Conservation (phyloP, 2,797 vertebrate species). For the Dermochelys coriacea region DNA sequence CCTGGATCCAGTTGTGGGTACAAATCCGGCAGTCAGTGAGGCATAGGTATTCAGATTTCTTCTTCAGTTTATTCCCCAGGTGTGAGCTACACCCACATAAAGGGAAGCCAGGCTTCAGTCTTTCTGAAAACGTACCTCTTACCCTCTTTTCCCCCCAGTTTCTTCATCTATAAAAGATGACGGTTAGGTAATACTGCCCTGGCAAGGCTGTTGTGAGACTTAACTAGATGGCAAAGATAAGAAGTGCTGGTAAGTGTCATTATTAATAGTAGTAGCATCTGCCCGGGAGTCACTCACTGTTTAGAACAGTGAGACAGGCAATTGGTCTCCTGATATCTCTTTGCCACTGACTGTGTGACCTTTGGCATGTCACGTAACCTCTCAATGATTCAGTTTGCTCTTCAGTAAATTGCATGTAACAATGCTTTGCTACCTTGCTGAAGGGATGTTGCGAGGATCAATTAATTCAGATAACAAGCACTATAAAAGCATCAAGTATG, state of each 20-base stretch:
- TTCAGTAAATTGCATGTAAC: neutral
- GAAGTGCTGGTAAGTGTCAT: neutral
- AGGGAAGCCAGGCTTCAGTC: neutral
- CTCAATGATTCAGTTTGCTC: neutral
- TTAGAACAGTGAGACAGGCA: neutral
- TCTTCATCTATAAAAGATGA: neutral
- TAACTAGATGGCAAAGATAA: neutral
- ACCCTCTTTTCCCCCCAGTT: neutral
- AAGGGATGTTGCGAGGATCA: neutral
- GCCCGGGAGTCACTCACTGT: neutral
- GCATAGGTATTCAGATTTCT: neutral
- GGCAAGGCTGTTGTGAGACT: neutral
- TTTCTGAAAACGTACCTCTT: neutral
- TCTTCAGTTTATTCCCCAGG: too few relatives aligned
- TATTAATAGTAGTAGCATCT: neutral
- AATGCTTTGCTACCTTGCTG: neutral
- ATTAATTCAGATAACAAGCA: neutral
- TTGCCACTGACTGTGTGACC: neutral
- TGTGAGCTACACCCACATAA: neutral
- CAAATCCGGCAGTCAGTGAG: neutral
- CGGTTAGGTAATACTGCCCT: neutral
- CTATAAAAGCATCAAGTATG: neutral
- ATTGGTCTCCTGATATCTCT: neutral
- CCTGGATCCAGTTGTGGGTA: neutral
- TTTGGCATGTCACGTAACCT: slow-evolving; percentile 7